Base-by-base conservation (phyloP, 2,113 vertebrate genomes). In the Tachysurus vachellii region DNA sequence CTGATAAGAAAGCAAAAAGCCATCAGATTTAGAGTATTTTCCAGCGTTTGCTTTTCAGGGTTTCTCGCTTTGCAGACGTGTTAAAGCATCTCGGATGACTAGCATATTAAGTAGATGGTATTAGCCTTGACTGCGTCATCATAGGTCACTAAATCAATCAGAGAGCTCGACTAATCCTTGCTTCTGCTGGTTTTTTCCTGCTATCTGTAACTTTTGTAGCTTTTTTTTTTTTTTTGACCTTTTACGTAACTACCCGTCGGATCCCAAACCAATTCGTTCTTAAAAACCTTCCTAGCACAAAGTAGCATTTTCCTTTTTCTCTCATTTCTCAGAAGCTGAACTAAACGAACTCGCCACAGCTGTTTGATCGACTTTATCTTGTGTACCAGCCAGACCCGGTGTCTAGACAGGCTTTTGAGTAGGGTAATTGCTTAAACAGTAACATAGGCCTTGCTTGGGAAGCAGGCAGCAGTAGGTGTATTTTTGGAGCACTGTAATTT, bases 81-180 rank as follows among this genome's bases (percentile, higher is more conserved):
- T 64, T 76, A 44, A 42, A 76, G 62, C 66, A 85, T 16, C 84
- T 70, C 80, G 54, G 8, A 81, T 81, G 82, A 81, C 83, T 54
- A 50, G 44, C 53, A 28, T 83, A 66, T 61, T 82, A 81, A 86
- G 83, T 84, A 86, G 70, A 83, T 87, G 86, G 83, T 36, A 88
- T 89, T 90, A 87, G 57, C n/a, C 36, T 53, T 16, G 13, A 28
- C 77, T 80, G 73, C 85, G 75, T 87, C 50, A 13, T 84, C 44
- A 70, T 71, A 66, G 86, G 84, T 88, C 84, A 86, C 57, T 79
- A 59, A 77, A 80, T 88, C 89, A 86, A 86, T 54, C 53, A 47
- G 73, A 87, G 79, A 85, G 86, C 84, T 85, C 5, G 28, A 82
- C 54, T 86, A 89, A 88, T 89, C 90, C 76, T 53, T 85, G 5